These are phyloP conservation scores for Xiphophorus maculatus DNA, from an alignment of 2,113 vertebrate genomes.

Conservation along the genomic window DNA sequence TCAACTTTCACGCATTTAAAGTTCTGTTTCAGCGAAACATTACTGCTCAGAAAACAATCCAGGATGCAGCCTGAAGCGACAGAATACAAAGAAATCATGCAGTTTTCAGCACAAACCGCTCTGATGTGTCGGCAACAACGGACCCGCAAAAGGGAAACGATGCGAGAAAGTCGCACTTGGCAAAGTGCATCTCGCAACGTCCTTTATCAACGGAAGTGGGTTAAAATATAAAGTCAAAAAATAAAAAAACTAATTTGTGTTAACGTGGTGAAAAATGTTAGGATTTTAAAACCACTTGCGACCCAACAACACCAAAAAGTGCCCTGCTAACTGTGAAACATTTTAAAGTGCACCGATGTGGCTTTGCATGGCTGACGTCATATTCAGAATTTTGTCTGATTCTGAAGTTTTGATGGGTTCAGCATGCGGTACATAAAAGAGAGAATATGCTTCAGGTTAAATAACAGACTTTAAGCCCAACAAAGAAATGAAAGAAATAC, in stretches of 20 bases:
- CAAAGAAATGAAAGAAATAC: background rate
- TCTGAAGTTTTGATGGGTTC: background rate
- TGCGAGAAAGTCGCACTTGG: background rate
- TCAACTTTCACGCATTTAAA: background rate
- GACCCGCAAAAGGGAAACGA: background rate
- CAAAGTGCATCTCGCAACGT: background rate
- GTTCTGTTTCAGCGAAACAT: background rate
- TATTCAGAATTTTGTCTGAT: background rate
- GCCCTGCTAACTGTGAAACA: background rate
- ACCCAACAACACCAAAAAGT: conserved; percentile 9
- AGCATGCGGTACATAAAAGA: background rate
- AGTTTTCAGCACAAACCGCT: conserved; percentile 26
- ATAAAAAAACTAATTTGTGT: background rate
- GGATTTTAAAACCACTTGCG: conserved; percentile 2
- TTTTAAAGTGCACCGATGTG: background rate
- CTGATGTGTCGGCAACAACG: conserved; percentile 43
- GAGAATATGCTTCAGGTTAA: background rate
- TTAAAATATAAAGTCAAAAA: background rate
- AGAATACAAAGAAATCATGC: conserved; percentile 29
- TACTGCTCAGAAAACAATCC: conserved; percentile 40
- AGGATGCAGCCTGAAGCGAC: conserved; percentile 42
- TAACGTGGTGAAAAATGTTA: background rate
- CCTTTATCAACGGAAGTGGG: background rate
- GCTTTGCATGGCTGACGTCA: background rate
- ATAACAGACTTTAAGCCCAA: background rate